A percentile compares a stretch with the other conserved stretches of the same genome.
Evolutionary conservation across 2,888 invertebrate species (phyloP).

Genomic region (Pinctada fucata): DNA sequence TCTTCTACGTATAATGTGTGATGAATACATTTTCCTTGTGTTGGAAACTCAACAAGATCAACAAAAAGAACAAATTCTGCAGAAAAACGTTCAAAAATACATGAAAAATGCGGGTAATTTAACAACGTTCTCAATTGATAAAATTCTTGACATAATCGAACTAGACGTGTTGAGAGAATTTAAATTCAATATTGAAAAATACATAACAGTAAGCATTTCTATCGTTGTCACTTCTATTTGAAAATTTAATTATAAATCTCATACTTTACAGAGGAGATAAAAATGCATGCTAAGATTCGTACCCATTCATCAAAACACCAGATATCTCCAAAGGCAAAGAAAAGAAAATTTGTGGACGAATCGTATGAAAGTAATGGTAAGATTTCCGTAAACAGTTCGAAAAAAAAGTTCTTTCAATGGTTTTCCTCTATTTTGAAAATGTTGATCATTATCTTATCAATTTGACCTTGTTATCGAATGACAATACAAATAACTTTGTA

Average conservation of each 20-base stretch:
- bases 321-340: constrained; percentile 60
- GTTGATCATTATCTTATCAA: too few species aligned
- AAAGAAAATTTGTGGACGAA: constrained; percentile 55
- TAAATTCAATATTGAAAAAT: too few species aligned
- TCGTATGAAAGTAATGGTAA: constrained; percentile 47
- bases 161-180: too few species aligned
- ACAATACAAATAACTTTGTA: too few species aligned
- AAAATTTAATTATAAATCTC: not conserved
- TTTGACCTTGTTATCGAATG: too few species aligned
- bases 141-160: too few species aligned
- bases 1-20: constrained; percentile 73
- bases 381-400: not conserved
- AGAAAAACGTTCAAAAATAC: constrained; percentile 66
- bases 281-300: constrained; percentile 61
- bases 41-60: constrained; percentile 74
- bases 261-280: constrained; percentile 59
- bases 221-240: not conserved
- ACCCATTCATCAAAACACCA: constrained; percentile 54
- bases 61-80: constrained; percentile 65
- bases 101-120: constrained; percentile 70
- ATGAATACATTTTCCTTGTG: constrained; percentile 76
- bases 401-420: too few species aligned
- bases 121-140: not conserved
- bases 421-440: too few species aligned
- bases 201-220: not conserved